phyloP scores from a whole-genome alignment of 1,140 invertebrate genomes.

The Neoseiulus cucumeris region DNA sequence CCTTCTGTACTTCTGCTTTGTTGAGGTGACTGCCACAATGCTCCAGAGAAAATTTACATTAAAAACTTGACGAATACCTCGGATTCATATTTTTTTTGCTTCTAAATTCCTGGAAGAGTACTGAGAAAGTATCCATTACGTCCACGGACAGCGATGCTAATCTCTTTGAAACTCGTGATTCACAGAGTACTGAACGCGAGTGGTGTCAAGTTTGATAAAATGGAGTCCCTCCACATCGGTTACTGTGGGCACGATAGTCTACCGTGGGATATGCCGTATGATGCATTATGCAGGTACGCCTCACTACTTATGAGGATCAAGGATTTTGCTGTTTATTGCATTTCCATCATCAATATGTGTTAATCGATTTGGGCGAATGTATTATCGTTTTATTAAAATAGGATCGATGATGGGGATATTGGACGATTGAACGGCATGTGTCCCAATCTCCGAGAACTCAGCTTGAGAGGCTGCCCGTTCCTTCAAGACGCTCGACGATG shows the following conservation, averaged over 20 bases:
- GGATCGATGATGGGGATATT: not conserved
- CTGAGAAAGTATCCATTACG: too few species aligned
- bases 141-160: too few species aligned
- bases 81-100: too few species aligned
- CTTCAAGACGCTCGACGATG: not conserved
- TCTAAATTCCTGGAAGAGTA: too few species aligned
- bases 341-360: too few species aligned
- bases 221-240: not conserved
- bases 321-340: too few species aligned
- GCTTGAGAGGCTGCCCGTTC: not conserved
- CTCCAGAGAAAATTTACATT: too few species aligned
- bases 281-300: not conserved
- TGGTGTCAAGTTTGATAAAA: not conserved
- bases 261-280: not conserved
- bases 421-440: not conserved
- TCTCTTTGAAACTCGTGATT: too few species aligned
- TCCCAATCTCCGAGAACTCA: not conserved
- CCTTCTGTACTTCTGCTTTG: not conserved
- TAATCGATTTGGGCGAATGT: too few species aligned
- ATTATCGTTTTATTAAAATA: too few species aligned
- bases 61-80: too few species aligned
- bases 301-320: too few species aligned
- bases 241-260: conserved; percentile 4
- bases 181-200: not conserved
- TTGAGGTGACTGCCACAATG: not conserved